phyloP scores from a whole-genome alignment of 1,140 invertebrate species.

The Drosophila yakuba region DNA sequence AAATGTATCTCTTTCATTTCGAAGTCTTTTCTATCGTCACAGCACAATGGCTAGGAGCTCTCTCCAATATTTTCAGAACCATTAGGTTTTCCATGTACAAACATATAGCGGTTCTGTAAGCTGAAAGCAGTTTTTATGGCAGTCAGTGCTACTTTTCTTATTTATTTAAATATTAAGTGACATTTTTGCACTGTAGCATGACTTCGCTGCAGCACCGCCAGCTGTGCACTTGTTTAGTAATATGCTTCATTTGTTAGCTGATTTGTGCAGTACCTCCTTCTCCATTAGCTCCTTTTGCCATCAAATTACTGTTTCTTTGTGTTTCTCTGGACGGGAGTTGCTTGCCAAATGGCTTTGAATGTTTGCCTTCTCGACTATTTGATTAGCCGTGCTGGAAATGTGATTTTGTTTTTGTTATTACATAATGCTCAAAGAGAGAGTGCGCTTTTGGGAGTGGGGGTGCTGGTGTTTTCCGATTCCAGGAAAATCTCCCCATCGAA shows the following conservation, averaged over 20 bases:
- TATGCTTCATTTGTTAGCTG: slow-evolving; percentile 64
- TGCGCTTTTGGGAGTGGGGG: not conserved
- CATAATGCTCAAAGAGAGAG: slow-evolving; percentile 46
- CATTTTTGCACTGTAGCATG: not conserved
- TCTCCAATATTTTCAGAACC: too few species aligned
- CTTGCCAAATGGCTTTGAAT: slow-evolving; percentile 54
- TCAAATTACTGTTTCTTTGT: slow-evolving; percentile 21
- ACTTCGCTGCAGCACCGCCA: slow-evolving; percentile 12
- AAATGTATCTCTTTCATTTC: too few species aligned
- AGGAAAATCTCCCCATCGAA: too few species aligned
- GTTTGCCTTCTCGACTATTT: slow-evolving; percentile 58
- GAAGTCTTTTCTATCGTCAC: too few species aligned
- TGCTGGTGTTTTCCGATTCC: too few species aligned
- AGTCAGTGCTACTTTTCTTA: too few species aligned
- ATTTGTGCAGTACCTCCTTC: slow-evolving; percentile 40
- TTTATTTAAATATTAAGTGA: too few species aligned
- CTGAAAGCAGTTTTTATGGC: too few species aligned
- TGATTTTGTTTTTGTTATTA: slow-evolving; percentile 63
- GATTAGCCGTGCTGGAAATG: slow-evolving; percentile 58
- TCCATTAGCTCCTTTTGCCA: not conserved
- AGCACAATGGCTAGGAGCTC: too few species aligned
- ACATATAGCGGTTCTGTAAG: too few species aligned
- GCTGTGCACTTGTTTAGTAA: slow-evolving; percentile 65
- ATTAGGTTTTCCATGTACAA: too few species aligned
- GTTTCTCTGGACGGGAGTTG: slow-evolving; percentile 9